A percentile compares a stretch with the other conserved stretches of the same genome.
Evolutionary conservation across 2,888 invertebrate species (phyloP).

Genomic region (Phyllotreta cruciferae): DNA sequence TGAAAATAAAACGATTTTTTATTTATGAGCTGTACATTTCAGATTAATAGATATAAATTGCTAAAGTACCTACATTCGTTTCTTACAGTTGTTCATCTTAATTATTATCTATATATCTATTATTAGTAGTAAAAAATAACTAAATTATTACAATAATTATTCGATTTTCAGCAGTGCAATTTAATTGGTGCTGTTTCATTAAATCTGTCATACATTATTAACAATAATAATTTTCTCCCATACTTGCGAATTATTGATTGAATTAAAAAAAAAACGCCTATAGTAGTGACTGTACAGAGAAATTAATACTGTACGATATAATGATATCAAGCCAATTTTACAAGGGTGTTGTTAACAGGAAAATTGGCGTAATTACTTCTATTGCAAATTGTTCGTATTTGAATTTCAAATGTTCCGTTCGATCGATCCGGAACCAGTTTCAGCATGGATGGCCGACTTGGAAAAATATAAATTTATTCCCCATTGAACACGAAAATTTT

Average conservation of each 20-base stretch:
- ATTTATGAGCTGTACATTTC: background rate
- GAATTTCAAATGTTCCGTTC: constrained; percentile 24
- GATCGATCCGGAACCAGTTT: constrained; percentile 24
- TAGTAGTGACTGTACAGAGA: background rate
- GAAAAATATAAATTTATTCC: constrained; percentile 21
- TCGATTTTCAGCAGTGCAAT: too few relatives aligned
- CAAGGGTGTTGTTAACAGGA: constrained; percentile 30
- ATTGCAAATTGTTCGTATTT: constrained; percentile 30
- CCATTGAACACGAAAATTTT: constrained; percentile 13
- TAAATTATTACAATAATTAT: too few relatives aligned
- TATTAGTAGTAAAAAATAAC: too few relatives aligned
- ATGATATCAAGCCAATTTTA: constrained; percentile 25
- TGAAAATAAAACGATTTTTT: constrained; percentile 15
- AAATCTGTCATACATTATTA: too few relatives aligned
- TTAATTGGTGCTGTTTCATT: too few relatives aligned
- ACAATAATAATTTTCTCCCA: too few relatives aligned
- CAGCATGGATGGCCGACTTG: constrained; percentile 8
- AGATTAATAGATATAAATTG: constrained; percentile 10
- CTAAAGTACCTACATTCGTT: background rate
- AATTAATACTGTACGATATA: constrained; percentile 8
- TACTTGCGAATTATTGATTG: too few relatives aligned
- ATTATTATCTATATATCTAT: too few relatives aligned
- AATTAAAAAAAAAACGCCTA: background rate
- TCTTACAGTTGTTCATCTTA: too few relatives aligned
- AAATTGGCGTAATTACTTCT: constrained; percentile 30